These are phyloP conservation scores for Mallateleia sp. DNA, from an alignment of 2,888 invertebrate species.

Conservation along the genomic window DNA sequence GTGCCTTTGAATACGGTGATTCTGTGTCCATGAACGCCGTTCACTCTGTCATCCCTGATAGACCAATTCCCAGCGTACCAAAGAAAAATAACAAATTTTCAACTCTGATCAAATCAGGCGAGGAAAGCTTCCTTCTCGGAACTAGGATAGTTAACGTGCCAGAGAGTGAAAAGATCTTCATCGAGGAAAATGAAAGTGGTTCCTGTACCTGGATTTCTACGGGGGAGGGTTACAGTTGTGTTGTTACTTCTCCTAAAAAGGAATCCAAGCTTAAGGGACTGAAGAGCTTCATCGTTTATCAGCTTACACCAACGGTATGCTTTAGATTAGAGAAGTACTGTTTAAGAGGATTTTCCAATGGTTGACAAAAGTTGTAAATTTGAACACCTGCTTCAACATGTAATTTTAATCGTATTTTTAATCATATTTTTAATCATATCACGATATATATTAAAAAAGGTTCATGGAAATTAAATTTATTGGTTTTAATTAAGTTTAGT, in stretches of 20 bases:
- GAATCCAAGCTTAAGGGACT: constrained; percentile 99
- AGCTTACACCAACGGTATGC: constrained; percentile 96
- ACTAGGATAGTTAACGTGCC: constrained; percentile 93
- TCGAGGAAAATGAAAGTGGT: constrained; percentile 93
- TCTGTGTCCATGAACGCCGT: constrained; percentile 90
- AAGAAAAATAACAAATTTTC: constrained; percentile 95
- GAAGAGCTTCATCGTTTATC: constrained; percentile 99
- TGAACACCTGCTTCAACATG: too few relatives aligned
- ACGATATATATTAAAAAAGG: too few relatives aligned
- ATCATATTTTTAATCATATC: too few relatives aligned
- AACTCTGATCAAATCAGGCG: constrained; percentile 96
- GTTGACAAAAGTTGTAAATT: too few relatives aligned
- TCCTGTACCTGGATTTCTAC: constrained; percentile 95
- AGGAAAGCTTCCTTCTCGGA: constrained; percentile 97
- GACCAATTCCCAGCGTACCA: constrained; percentile 90
- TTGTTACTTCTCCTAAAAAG: constrained; percentile 98
- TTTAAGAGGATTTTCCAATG: too few relatives aligned
- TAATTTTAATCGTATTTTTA: too few relatives aligned
- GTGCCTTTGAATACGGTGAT: constrained; percentile 88
- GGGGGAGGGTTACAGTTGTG: constrained; percentile 94
- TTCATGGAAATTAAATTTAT: too few relatives aligned
- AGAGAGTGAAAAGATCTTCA: constrained; percentile 93
- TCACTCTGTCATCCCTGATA: constrained; percentile 92
- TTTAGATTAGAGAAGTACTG: too few relatives aligned
- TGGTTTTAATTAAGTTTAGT: too few relatives aligned